Percentiles rank a stretch among this genome's conserved stretches.
Conservation (phyloP, 1,140 invertebrate genomes). For the Drosophila trapezifrons region DNA sequence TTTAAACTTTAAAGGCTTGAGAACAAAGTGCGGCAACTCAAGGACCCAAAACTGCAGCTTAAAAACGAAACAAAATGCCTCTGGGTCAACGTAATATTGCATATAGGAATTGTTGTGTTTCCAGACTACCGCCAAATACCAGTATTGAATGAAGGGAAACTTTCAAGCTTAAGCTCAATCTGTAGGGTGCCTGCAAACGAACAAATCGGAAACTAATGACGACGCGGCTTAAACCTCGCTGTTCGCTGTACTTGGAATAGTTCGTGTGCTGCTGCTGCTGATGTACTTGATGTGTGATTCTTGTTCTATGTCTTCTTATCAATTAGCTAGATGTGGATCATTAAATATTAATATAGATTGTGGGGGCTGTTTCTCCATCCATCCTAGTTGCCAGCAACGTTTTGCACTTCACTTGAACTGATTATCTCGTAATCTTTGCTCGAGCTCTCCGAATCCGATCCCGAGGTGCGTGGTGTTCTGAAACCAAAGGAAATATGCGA, state of each 20-base stretch:
- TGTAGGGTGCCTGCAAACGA: slow-evolving; percentile 17
- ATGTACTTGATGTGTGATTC: slow-evolving; percentile 48
- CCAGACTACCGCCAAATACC: slow-evolving; percentile 18
- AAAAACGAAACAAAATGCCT: slow-evolving; percentile 9
- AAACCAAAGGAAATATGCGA: slow-evolving; percentile 34
- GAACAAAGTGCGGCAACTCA: slow-evolving; percentile 11
- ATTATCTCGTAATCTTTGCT: slow-evolving; percentile 83
- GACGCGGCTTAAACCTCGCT: slow-evolving; percentile 7
- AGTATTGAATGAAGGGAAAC: slow-evolving; percentile 4
- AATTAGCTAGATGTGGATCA: slow-evolving; percentile 70
- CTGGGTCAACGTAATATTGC: slow-evolving; percentile 30
- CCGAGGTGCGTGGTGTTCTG: slow-evolving; percentile 72
- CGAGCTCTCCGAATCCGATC: slow-evolving; percentile 79
- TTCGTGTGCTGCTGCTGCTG: slow-evolving; percentile 36
- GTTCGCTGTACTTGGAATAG: slow-evolving; percentile 60
- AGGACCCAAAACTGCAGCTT: slow-evolving; percentile 28
- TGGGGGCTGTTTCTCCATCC: slow-evolving; percentile 24
- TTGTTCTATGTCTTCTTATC: slow-evolving; percentile 63
- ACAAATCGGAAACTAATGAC: slow-evolving; percentile 8
- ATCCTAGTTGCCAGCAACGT: slow-evolving; percentile 73
- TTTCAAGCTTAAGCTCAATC: slow-evolving; percentile 45
- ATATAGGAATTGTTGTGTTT: slow-evolving; percentile 51
- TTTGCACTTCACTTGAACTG: slow-evolving; percentile 83
- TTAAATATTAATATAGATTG: slow-evolving; percentile 60
- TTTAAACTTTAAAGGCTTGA: slow-evolving; percentile 22